Evolutionary conservation across 2,888 invertebrate genomes (phyloP).

Genomic region (Hyalella azteca): DNA sequence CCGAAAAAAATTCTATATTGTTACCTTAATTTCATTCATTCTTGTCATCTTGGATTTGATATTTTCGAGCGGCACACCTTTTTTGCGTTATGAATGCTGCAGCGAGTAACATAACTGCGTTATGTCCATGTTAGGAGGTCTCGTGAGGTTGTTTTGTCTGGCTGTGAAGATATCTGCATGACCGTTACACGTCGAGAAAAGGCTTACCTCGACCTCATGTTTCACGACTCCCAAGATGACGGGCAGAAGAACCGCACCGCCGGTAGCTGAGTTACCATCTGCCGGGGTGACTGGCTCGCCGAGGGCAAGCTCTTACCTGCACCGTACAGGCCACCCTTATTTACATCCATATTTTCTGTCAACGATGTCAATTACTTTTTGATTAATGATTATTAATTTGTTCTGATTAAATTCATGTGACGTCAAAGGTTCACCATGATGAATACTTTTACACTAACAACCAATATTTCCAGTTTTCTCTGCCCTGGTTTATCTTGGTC

Average conservation of each 20-base stretch:
- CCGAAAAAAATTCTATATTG: too few species aligned
- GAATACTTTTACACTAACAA: too few species aligned
- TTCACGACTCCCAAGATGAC: slow-evolving; percentile 17
- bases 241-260: neutral
- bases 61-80: neutral
- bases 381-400: too few species aligned
- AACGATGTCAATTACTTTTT: too few species aligned
- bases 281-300: slow-evolving; percentile 14
- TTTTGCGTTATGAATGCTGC: neutral
- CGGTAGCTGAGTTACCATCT: neutral
- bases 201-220: slow-evolving; percentile 35
- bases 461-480: too few species aligned
- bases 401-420: too few species aligned
- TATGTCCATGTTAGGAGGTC: neutral
- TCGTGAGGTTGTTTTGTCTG: neutral
- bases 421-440: too few species aligned
- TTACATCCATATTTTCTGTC: too few species aligned
- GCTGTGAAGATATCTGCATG: neutral
- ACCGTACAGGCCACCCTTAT: neutral
- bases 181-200: slow-evolving; percentile 22
- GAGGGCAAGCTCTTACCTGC: too few species aligned
- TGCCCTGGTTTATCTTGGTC: too few species aligned
- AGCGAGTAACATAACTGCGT: neutral
- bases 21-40: too few species aligned
- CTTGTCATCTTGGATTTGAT: too few species aligned